Evolutionary conservation across 53 echinoderm and acorn worm genomes (phyloP).

Genomic region (Antedon mediterranea): DNA sequence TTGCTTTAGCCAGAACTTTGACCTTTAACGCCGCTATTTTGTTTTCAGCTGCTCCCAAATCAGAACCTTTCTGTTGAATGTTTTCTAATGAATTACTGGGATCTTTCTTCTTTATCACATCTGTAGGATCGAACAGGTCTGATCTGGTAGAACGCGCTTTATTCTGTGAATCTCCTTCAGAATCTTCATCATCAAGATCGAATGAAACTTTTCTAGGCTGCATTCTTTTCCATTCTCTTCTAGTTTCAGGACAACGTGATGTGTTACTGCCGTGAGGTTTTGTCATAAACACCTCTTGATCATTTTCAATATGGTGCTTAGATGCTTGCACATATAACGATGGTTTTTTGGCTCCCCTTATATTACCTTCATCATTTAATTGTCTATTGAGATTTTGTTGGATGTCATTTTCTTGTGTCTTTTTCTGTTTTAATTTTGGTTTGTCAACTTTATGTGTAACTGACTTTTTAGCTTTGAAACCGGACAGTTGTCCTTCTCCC

Average conservation of each 20-base stretch:
- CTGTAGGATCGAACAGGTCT: not conserved
- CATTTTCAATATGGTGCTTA: too few relatives aligned
- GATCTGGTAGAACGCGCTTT: too few relatives aligned
- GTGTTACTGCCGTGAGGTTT: not conserved
- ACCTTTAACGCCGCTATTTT: constrained; percentile 32
- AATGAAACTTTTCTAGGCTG: not conserved
- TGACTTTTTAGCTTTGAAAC: constrained; percentile 30
- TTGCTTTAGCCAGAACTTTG: constrained; percentile 39
- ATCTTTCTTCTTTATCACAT: not conserved
- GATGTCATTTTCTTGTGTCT: not conserved
- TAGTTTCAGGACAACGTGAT: not conserved
- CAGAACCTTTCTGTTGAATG: not conserved
- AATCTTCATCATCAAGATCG: not conserved
- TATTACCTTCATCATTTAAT: not conserved
- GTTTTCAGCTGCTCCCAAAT: not conserved
- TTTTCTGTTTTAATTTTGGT: not conserved
- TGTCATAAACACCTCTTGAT: too few relatives aligned
- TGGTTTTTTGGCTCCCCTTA: not conserved
- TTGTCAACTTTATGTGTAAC: not conserved
- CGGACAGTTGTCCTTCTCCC: constrained; percentile 31
- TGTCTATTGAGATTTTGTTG: not conserved
- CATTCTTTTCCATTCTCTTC: not conserved
- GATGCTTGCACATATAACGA: too few relatives aligned
- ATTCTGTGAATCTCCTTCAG: not conserved
- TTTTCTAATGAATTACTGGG: too few relatives aligned